phyloP scores from a whole-genome alignment of 2,888 invertebrate genomes.

The Dendrolimus houi region DNA sequence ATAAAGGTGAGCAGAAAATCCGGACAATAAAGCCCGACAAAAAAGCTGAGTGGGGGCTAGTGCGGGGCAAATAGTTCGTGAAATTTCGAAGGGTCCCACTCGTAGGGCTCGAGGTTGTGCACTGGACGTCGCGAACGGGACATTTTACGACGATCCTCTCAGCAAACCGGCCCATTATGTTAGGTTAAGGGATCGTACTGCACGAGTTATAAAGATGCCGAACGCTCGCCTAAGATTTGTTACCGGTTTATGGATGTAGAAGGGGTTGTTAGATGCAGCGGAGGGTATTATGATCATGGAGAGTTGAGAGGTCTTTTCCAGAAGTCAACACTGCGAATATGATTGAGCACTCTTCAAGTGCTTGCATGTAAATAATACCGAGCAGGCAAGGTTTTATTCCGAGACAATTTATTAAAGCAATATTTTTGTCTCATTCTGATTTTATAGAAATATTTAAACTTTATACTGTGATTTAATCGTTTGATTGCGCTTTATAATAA shows the following conservation, averaged over 20 bases:
- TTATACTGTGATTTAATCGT: no score
- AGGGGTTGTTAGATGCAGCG: slow-evolving; percentile 64
- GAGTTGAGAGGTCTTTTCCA: slow-evolving; percentile 67
- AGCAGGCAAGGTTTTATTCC: slow-evolving; percentile 35
- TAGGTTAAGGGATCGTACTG: slow-evolving; percentile 71
- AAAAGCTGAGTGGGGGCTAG: slow-evolving; percentile 70
- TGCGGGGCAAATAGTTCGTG: slow-evolving; percentile 74
- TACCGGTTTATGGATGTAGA: slow-evolving; percentile 69
- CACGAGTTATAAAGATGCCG: slow-evolving; percentile 73
- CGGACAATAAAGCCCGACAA: slow-evolving; percentile 73
- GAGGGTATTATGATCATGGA: slow-evolving; percentile 69
- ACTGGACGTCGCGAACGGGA: slow-evolving; percentile 43
- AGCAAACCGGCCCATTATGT: slow-evolving; percentile 73
- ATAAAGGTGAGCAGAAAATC: slow-evolving; percentile 75
- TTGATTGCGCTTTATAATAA: no score
- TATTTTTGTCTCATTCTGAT: slow-evolving; percentile 14
- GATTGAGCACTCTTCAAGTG: slow-evolving; percentile 58
- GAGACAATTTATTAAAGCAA: slow-evolving; percentile 18
- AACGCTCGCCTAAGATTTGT: slow-evolving; percentile 68
- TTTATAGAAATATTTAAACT: no score
- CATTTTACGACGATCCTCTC: slow-evolving; percentile 72
- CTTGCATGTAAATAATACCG: slow-evolving; percentile 37
- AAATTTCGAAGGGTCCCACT: slow-evolving; percentile 66
- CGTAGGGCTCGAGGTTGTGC: slow-evolving; percentile 26
- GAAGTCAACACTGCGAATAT: slow-evolving; percentile 68